Base-by-base conservation (phyloP, 1,140 invertebrate genomes). In the Cotesia chilonis region DNA sequence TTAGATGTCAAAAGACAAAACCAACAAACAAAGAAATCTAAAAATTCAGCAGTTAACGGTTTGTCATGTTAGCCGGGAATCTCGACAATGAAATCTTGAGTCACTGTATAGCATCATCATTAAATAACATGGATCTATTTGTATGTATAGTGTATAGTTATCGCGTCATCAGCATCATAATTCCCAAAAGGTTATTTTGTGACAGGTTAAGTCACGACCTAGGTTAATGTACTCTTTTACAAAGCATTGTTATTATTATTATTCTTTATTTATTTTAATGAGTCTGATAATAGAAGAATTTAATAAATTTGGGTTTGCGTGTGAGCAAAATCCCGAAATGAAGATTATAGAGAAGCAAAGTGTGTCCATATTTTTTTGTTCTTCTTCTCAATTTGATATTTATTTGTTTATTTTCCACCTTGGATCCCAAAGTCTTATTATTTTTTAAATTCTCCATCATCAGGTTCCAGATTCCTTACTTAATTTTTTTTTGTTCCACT, bases 261-360 rank as follows among this genome's bases (percentile, higher is more conserved):
- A 28, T 28, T 28, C 1, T 28, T 28, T 28, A 28, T 28, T 28
- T 28, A 28, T 28, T 28, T 28, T 28, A 28, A 28, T 28, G 28
- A 28, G 28, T 28, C 28, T 28, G 28, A 28, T 28, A 28, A 17
- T 2, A 59, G 35, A 35, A 28, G 9, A 5, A 63, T 63, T 63
- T 63, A n/a, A 37, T 12, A 38, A 38, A n/a, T 5, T 14, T 14
- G 41, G 12, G 14, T 9, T 35, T 5, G 17, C 57, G 57, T 35
- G 52, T 17, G 63, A 65, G 38, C 41, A 47, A 60, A 51, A 54
- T 28, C 51, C 65, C 65, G 52, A 54, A 54, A 61, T 17, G 28
- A 68, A 2, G 57, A 59, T 41, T 51, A 9, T 10, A 10, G 10
- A 59, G 55, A 7, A 10, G 41, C 71, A 55, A 20, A 14, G 17